These are phyloP conservation scores for Catocala sponsa DNA, from an alignment of 2,888 invertebrate species.

Conservation along the genomic window DNA sequence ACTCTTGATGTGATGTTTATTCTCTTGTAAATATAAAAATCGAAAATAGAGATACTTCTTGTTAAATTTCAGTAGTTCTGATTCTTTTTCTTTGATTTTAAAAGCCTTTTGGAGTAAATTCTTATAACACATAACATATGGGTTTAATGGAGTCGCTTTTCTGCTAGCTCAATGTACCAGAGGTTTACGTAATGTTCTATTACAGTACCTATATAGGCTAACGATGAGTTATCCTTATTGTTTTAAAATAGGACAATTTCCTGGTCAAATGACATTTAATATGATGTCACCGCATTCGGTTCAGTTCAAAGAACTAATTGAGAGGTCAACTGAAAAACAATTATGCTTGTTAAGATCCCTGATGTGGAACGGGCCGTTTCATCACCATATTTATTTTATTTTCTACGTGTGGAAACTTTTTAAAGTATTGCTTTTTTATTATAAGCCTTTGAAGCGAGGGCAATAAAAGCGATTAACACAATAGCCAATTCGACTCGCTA, in stretches of 20 bases:
- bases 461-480: background rate
- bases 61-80: no score
- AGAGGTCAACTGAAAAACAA: slow-evolving; percentile 34
- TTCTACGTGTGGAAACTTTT: background rate
- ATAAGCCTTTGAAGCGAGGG: background rate
- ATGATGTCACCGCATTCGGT: slow-evolving; percentile 17
- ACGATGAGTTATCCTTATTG: slow-evolving; percentile 22
- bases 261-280: slow-evolving; percentile 14
- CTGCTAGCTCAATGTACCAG: background rate
- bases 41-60: no score
- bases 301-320: slow-evolving; percentile 17
- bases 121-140: no score
- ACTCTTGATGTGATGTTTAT: no score
- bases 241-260: slow-evolving; percentile 1
- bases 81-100: no score
- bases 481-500: slow-evolving; percentile 1
- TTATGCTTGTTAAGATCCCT: slow-evolving; percentile 22
- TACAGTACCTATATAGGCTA: slow-evolving; percentile 15
- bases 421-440: no score
- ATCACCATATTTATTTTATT: background rate
- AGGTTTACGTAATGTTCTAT: slow-evolving; percentile 18
- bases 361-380: slow-evolving; percentile 1
- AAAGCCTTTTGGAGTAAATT: no score
- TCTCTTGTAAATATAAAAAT: no score
- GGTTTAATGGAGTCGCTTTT: no score